Evolutionary conservation across 2,113 vertebrate species (phyloP).

Genomic region (Corapipo altera): DNA sequence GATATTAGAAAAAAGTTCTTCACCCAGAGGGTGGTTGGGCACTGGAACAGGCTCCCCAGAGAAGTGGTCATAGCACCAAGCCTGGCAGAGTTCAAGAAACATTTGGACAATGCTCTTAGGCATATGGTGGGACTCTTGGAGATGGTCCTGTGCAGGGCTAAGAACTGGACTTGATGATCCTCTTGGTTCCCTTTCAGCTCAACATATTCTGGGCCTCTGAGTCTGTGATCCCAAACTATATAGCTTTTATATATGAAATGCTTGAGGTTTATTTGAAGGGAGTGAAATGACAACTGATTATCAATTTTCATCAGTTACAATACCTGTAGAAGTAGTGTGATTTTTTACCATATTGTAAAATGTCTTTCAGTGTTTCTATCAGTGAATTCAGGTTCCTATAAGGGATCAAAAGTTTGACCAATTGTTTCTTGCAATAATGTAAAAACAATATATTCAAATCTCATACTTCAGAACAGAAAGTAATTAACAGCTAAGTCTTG

Average conservation of each 20-base stretch:
- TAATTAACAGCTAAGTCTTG: not conserved
- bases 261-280: not conserved
- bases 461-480: not conserved
- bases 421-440: not conserved
- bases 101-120: not conserved
- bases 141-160: not conserved
- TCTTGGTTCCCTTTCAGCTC: not conserved
- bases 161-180: not conserved
- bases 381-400: not conserved
- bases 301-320: not conserved
- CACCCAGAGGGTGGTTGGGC: not conserved
- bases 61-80: not conserved
- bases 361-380: not conserved
- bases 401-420: not conserved
- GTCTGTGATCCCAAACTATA: not conserved
- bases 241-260: not conserved
- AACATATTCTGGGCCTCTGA: not conserved
- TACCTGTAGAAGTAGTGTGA: not conserved
- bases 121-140: not conserved
- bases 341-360: not conserved
- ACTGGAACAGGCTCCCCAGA: not conserved
- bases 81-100: not conserved
- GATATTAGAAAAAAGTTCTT: not conserved
- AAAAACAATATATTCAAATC: not conserved
- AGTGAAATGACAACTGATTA: not conserved